These are phyloP conservation scores for Ochropleura leucogaster DNA, from an alignment of 2,888 invertebrate genomes.

Conservation along the genomic window DNA sequence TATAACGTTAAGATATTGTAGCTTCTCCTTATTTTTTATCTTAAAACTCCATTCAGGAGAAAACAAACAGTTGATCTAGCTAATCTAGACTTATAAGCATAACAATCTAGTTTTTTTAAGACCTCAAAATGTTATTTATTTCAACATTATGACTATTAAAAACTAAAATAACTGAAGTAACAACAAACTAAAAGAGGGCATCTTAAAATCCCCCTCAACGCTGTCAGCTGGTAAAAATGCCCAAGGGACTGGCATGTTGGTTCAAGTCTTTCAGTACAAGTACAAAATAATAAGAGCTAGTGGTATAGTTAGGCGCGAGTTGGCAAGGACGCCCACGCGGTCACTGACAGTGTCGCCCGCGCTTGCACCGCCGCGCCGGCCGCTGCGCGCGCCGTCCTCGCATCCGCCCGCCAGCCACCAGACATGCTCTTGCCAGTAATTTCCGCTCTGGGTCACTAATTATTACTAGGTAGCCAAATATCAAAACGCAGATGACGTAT, in stretches of 20 bases:
- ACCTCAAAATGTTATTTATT: too few relatives aligned
- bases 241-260: too few relatives aligned
- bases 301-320: conserved; percentile 37
- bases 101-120: neutral
- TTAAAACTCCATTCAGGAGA: neutral
- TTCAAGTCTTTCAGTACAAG: conserved; percentile 6
- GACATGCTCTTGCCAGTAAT: conserved; percentile 37
- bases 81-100: neutral
- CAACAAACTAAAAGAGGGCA: too few relatives aligned
- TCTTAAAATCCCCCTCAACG: too few relatives aligned
- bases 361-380: conserved; percentile 46
- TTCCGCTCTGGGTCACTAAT: conserved; percentile 48
- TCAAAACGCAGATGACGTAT: neutral
- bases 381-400: conserved; percentile 24
- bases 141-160: too few relatives aligned
- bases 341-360: conserved; percentile 76
- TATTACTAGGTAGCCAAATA: conserved; percentile 19
- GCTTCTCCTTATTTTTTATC: too few relatives aligned
- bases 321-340: conserved; percentile 78
- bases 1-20: too few relatives aligned
- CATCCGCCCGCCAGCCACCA: conserved; percentile 44
- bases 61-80: neutral
- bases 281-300: conserved; percentile 19
- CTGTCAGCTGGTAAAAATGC: too few relatives aligned
- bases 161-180: too few relatives aligned